phyloP scores from a whole-genome alignment of 2,797 vertebrate genomes.

The Thaleichthys pacificus region DNA sequence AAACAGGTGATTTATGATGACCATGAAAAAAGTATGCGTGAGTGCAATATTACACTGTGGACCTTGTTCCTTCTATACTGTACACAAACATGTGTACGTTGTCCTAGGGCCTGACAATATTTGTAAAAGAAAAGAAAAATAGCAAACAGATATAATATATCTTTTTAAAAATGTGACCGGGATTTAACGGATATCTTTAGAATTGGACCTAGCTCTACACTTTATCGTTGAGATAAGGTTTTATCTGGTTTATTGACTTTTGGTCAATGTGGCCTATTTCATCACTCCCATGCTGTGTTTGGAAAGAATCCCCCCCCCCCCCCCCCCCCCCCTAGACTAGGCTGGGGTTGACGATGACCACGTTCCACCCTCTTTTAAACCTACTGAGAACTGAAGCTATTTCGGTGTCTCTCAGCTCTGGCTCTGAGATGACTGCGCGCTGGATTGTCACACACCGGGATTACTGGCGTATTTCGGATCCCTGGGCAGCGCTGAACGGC shows the following conservation, averaged over 20 bases:
- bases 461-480: slow-evolving; percentile 72
- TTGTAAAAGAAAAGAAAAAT: neutral
- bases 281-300: slow-evolving; percentile 13
- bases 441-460: slow-evolving; percentile 66
- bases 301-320: slow-evolving; percentile 9
- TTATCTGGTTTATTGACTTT: neutral
- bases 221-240: neutral
- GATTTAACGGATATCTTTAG: neutral
- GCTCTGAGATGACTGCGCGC: slow-evolving; percentile 11
- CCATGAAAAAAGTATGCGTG: neutral
- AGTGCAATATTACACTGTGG: neutral
- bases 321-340: slow-evolving; percentile 1
- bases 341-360: slow-evolving; percentile 28
- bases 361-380: slow-evolving; percentile 59
- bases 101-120: neutral
- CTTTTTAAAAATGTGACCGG: neutral
- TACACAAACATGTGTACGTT: neutral
- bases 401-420: slow-evolving; percentile 62
- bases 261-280: neutral
- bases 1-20: neutral
- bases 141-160: no score
- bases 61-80: neutral
- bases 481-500: slow-evolving; percentile 58
- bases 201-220: neutral
- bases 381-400: slow-evolving; percentile 65